A percentile compares a stretch with the other conserved stretches of the same genome.
Evolutionary conservation across 2,888 invertebrate species (phyloP).

Genomic region (Cheilosia variabilis): DNA sequence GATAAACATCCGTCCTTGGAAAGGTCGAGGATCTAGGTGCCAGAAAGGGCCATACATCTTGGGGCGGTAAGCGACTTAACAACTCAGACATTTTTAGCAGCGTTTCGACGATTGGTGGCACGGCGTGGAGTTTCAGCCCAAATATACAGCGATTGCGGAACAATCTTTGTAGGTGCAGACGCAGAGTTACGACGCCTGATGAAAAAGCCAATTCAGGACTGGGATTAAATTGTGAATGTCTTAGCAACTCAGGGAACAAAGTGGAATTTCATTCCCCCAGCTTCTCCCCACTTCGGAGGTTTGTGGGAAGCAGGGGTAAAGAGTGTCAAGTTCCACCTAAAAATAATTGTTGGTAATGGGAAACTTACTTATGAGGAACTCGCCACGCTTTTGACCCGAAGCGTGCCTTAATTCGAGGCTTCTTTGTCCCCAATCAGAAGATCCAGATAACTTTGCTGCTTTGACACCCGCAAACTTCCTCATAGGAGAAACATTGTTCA

Average conservation of each 20-base stretch:
- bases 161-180: background rate
- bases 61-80: background rate
- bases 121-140: background rate
- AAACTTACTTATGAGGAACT: background rate
- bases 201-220: background rate
- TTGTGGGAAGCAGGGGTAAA: constrained; percentile 3
- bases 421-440: background rate
- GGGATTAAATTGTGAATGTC: background rate
- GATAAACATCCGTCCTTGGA: constrained; percentile 47
- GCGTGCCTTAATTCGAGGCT: background rate
- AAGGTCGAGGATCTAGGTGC: constrained; percentile 59
- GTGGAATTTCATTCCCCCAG: constrained; percentile 14
- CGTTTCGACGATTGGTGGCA: background rate
- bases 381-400: constrained; percentile 1
- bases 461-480: background rate
- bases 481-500: no score
- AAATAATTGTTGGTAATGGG: background rate
- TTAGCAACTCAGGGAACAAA: constrained; percentile 1
- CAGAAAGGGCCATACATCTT: constrained; percentile 59
- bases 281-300: background rate
- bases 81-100: background rate
- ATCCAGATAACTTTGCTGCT: background rate
- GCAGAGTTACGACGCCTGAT: background rate
- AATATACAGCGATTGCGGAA: background rate
- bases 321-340: constrained; percentile 5